These are phyloP conservation scores for Drosophila subquinaria DNA, from an alignment of 2,888 invertebrate species.

Conservation along the genomic window DNA sequence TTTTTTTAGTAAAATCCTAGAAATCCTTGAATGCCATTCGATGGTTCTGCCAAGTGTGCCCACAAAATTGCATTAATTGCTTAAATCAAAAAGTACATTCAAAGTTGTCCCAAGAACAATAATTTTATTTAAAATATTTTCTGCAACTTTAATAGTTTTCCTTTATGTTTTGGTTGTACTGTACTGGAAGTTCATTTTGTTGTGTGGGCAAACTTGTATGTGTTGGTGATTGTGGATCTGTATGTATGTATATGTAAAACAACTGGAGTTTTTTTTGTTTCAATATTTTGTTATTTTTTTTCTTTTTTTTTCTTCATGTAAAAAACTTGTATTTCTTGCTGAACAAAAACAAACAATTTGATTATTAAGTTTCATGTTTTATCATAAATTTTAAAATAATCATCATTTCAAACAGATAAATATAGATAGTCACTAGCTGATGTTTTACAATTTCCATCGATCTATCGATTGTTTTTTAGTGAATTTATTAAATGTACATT, in stretches of 20 bases:
- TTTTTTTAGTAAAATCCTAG: too few relatives aligned
- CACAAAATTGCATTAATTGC: too few relatives aligned
- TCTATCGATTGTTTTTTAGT: slow-evolving; percentile 6
- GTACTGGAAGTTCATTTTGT: slow-evolving; percentile 40
- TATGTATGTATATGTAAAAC: slow-evolving; percentile 63
- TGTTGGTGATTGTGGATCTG: slow-evolving; percentile 14
- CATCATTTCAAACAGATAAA: slow-evolving; percentile 76
- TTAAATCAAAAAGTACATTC: not conserved
- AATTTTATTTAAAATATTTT: slow-evolving; percentile 63
- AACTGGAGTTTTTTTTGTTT: slow-evolving; percentile 62
- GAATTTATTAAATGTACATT: slow-evolving; percentile 19
- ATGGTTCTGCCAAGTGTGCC: too few relatives aligned
- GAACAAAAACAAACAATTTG: slow-evolving; percentile 79
- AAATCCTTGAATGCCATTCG: too few relatives aligned
- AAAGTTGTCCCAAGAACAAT: slow-evolving; percentile 19
- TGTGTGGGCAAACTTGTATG: slow-evolving; percentile 32
- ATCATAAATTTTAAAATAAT: slow-evolving; percentile 73
- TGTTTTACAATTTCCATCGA: slow-evolving; percentile 20
- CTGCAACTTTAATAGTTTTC: slow-evolving; percentile 77
- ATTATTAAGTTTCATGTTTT: slow-evolving; percentile 68
- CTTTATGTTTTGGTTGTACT: slow-evolving; percentile 55
- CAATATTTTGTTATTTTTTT: slow-evolving; percentile 59
- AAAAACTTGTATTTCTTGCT: slow-evolving; percentile 75
- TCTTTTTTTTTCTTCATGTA: slow-evolving; percentile 68
- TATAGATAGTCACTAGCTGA: slow-evolving; percentile 60